Evolutionary conservation across 1,140 invertebrate species (phyloP).

Genomic region (Brachionus asplanchnoidis): DNA sequence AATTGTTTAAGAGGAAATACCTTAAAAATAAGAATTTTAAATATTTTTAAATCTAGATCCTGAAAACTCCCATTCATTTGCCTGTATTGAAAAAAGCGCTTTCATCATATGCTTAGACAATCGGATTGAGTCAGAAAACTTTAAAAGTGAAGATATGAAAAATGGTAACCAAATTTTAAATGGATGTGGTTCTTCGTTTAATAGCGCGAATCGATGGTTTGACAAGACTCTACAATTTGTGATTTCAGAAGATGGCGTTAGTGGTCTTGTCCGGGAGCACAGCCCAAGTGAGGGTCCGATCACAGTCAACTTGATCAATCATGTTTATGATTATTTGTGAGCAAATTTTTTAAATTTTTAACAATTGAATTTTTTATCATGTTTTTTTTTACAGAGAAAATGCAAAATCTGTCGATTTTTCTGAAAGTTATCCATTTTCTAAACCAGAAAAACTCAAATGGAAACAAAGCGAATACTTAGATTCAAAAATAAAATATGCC

Average conservation of each 20-base stretch:
- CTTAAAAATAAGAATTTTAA: too few relatives aligned
- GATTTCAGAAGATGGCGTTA: conserved; percentile 66
- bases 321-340: conserved; percentile 64
- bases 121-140: not conserved
- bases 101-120: conserved; percentile 77
- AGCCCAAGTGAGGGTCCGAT: conserved; percentile 92
- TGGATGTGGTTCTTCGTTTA: conserved; percentile 75
- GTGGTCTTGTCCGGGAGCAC: conserved; percentile 93
- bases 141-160: conserved; percentile 59
- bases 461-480: conserved; percentile 42
- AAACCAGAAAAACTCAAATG: conserved; percentile 21
- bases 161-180: conserved; percentile 74
- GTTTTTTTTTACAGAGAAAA: not conserved
- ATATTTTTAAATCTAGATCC: conserved; percentile 61
- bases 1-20: conserved; percentile 22
- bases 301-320: conserved; percentile 66
- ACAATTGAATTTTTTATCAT: not conserved
- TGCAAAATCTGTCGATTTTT: not conserved
- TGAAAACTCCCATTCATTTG: conserved; percentile 72
- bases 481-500: conserved; percentile 48
- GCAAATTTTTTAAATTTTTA: not conserved
- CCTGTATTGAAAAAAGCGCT: conserved; percentile 74
- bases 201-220: conserved; percentile 89
- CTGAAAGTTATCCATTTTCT: not conserved
- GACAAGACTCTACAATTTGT: conserved; percentile 80